These are phyloP conservation scores for Bombus terrestris DNA, from an alignment of 1,140 invertebrate species.

Conservation along the genomic window DNA sequence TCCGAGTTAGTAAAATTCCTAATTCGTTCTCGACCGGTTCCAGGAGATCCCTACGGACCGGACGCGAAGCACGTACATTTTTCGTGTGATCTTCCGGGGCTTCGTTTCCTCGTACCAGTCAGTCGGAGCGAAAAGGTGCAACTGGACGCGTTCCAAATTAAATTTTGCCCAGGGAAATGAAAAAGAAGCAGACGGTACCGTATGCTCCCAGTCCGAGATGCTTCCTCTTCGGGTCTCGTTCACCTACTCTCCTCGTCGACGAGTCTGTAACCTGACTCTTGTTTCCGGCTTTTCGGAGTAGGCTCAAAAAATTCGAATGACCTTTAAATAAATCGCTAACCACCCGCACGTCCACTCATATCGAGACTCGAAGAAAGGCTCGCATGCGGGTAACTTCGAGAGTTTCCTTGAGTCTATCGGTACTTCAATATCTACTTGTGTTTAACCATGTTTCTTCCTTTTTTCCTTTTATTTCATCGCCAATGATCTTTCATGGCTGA, in stretches of 20 bases:
- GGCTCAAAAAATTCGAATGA: slow-evolving; percentile 25
- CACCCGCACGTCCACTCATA: slow-evolving; percentile 3
- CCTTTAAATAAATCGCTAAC: slow-evolving; percentile 60
- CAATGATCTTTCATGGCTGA: too few species aligned
- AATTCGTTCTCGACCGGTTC: slow-evolving; percentile 76
- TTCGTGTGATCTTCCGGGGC: slow-evolving; percentile 81
- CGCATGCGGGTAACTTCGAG: neutral
- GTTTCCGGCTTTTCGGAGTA: too few species aligned
- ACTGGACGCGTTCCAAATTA: slow-evolving; percentile 82
- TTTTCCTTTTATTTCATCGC: too few species aligned
- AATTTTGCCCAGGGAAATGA: slow-evolving; percentile 74
- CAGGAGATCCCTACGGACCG: slow-evolving; percentile 59
- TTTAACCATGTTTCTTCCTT: neutral
- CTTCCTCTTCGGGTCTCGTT: neutral
- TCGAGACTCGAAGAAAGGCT: neutral
- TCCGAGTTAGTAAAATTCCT: slow-evolving; percentile 83
- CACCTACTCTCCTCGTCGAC: neutral
- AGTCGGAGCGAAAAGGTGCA: slow-evolving; percentile 70
- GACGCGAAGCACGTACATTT: slow-evolving; percentile 77
- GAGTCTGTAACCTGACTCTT: too few species aligned
- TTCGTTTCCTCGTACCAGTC: slow-evolving; percentile 74
- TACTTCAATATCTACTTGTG: neutral
- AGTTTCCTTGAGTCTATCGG: neutral
- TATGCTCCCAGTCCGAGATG: slow-evolving; percentile 32
- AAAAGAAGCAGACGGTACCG: slow-evolving; percentile 72